Evolutionary conservation across 1,140 invertebrate genomes (phyloP).

Genomic region (Campoletis sonorensis): DNA sequence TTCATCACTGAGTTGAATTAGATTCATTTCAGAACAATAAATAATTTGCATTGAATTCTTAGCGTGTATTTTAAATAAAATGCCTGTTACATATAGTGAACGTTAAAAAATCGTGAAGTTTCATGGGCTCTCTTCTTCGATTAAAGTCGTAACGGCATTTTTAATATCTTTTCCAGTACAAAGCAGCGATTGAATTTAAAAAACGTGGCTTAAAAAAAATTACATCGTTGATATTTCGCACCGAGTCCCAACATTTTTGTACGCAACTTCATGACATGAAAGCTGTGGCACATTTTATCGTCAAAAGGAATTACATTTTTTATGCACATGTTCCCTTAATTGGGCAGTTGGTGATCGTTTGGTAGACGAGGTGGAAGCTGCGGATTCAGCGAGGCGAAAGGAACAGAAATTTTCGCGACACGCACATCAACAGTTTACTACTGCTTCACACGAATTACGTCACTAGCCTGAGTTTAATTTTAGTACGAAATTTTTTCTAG

Average conservation of each 20-base stretch:
- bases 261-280: not conserved
- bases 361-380: not conserved
- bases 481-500: not conserved
- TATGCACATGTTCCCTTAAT: not conserved
- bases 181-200: not conserved
- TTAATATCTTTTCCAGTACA: not conserved
- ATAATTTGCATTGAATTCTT: not conserved
- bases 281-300: not conserved
- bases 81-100: no score
- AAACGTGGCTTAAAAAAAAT: no score
- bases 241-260: not conserved
- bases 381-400: not conserved
- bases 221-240: not conserved
- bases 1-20: not conserved
- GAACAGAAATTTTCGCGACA: not conserved
- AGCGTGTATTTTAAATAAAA: no score
- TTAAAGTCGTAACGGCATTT: slow-evolving; percentile 8
- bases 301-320: slow-evolving; percentile 20
- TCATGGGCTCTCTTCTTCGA: not conserved
- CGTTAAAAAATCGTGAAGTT: not conserved
- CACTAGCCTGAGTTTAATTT: not conserved
- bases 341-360: not conserved
- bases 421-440: not conserved
- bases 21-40: not conserved
- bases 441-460: not conserved